Evolutionary conservation across 2,888 invertebrate genomes (phyloP).

Genomic region (Allolobophora icterica): DNA sequence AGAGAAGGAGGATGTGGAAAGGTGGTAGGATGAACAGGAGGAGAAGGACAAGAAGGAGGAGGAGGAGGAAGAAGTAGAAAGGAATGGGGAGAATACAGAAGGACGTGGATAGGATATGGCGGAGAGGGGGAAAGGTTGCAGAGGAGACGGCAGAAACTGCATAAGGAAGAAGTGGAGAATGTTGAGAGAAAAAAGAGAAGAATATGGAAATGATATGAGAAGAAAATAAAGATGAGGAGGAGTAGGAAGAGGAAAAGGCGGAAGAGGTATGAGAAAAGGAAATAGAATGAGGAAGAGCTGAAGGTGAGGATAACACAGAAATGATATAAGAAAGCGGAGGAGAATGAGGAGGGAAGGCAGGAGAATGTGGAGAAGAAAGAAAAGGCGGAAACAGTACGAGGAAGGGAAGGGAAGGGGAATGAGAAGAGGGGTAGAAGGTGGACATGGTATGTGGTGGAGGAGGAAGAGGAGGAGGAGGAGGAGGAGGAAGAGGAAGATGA

Average conservation of each 20-base stretch:
- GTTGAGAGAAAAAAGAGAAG: background rate
- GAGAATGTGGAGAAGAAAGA: background rate
- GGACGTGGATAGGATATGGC: background rate
- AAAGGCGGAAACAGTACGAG: background rate
- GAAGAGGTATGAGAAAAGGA: too few relatives aligned
- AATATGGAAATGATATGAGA: background rate
- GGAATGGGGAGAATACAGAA: background rate
- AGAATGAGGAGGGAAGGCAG: too few relatives aligned
- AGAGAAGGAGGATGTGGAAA: too few relatives aligned
- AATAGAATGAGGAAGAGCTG: background rate
- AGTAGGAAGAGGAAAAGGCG: background rate
- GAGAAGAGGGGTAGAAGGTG: background rate
- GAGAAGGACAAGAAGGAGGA: background rate
- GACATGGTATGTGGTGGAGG: background rate
- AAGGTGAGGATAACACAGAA: background rate
- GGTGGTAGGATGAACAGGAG: too few relatives aligned
- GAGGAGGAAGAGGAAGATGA: background rate
- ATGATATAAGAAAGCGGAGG: background rate
- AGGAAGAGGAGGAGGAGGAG: conserved; percentile 13
- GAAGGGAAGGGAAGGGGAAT: too few relatives aligned
- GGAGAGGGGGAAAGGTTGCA: too few relatives aligned
- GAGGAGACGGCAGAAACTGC: too few relatives aligned
- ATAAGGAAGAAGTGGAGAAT: too few relatives aligned
- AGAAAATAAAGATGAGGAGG: conserved; percentile 14
- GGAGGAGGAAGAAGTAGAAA: background rate